phyloP scores from a whole-genome alignment of 2,797 vertebrate genomes.

The Harpagifer antarcticus region DNA sequence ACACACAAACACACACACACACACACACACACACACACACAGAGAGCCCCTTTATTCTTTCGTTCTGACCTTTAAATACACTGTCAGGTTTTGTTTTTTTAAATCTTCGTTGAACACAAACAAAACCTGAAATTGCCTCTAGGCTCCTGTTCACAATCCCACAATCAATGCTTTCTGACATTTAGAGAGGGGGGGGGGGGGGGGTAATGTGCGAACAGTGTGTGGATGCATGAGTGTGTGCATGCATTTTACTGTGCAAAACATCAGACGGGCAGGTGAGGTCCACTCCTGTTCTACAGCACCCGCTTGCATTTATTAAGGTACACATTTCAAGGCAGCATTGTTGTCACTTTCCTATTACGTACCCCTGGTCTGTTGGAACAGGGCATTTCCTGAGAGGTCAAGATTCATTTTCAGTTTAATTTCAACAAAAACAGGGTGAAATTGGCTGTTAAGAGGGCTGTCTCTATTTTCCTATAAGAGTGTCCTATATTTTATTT shows the following conservation, averaged over 20 bases:
- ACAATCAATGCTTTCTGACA: constrained; percentile 77
- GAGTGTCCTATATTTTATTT: not conserved
- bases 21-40: not conserved
- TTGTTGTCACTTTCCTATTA: not conserved
- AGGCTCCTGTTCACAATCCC: constrained; percentile 60
- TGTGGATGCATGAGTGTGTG: not conserved
- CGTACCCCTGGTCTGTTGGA: not conserved
- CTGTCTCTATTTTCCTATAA: not conserved
- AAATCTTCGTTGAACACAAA: constrained; percentile 58
- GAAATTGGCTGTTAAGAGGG: not conserved
- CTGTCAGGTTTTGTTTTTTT: constrained; percentile 42
- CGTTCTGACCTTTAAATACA: constrained; percentile 71
- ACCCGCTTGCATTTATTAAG: constrained; percentile 16
- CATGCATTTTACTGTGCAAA: constrained; percentile 25
- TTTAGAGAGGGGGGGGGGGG: constrained; percentile 29
- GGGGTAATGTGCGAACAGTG: not conserved
- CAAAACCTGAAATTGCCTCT: constrained; percentile 62
- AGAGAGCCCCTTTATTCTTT: constrained; percentile 1
- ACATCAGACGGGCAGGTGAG: constrained; percentile 19
- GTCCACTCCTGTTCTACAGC: constrained; percentile 3
- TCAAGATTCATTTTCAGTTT: constrained; percentile 4
- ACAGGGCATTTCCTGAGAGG: not conserved
- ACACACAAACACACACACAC: not conserved
- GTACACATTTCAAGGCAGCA: not conserved
- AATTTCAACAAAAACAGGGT: not conserved